Evolutionary conservation across 2,113 vertebrate genomes (phyloP).

Genomic region (Sciurus niger): DNA sequence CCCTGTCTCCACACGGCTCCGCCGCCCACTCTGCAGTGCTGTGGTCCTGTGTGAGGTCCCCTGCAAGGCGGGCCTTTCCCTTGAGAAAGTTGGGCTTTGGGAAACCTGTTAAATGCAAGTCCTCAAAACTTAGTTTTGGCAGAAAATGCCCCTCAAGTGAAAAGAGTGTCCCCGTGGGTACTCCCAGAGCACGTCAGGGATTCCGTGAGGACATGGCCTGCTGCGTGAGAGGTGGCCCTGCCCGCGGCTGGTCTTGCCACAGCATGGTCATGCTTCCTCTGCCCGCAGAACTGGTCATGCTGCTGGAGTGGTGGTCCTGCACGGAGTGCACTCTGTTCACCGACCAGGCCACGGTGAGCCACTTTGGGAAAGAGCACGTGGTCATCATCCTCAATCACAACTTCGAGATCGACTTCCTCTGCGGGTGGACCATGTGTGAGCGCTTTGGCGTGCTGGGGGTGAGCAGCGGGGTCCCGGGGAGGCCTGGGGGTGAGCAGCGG

Average conservation of each 20-base stretch:
- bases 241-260: no score
- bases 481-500: fast-evolving
- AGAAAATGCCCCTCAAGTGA: neutral
- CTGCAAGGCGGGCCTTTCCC: no score
- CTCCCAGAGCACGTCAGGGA: neutral
- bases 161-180: fast-evolving
- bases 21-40: no score
- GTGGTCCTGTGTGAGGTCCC: no score
- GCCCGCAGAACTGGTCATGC: constrained; percentile 95
- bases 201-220: neutral
- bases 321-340: constrained; percentile 97
- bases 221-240: fast-evolving
- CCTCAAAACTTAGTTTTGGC: neutral
- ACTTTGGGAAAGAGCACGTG: constrained; percentile 96
- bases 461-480: constrained; percentile 66
- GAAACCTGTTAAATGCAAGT: no score
- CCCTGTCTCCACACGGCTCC: no score
- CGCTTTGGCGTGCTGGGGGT: constrained; percentile 97
- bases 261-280: neutral
- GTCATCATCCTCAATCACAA: constrained; percentile 99
- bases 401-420: constrained; percentile 98
- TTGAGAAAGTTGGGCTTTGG: no score
- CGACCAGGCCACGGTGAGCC: constrained; percentile 93
- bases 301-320: constrained; percentile 99
- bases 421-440: constrained; percentile 99